These are phyloP conservation scores for Redunca redunca DNA, from an alignment of 2,113 vertebrate genomes.

Conservation along the genomic window DNA sequence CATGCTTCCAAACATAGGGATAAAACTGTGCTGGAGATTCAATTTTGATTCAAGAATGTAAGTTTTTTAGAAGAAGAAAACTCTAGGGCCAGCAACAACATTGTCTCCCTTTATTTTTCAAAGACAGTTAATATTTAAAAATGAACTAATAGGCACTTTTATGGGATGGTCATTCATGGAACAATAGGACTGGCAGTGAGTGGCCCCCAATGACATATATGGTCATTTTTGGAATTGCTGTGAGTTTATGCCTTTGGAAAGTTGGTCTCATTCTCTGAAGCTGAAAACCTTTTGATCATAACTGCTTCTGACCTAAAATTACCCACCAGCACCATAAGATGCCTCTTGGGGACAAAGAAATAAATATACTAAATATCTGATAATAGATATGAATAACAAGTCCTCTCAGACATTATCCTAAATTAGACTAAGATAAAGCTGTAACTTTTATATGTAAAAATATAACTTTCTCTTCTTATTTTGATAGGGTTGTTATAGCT, in stretches of 20 bases:
- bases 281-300: conserved; percentile 32
- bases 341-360: not conserved
- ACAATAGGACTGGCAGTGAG: not conserved
- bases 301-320: conserved; percentile 39
- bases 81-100: not conserved
- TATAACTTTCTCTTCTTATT: not conserved
- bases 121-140: not conserved
- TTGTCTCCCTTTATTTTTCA: not conserved
- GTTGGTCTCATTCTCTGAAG: not conserved
- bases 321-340: not conserved
- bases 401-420: not conserved
- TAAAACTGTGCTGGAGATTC: not conserved
- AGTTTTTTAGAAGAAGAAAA: not conserved
- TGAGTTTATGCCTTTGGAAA: conserved; percentile 18
- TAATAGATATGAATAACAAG: not conserved
- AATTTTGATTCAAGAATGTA: not conserved
- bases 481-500: not conserved
- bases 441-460: not conserved
- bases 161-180: not conserved
- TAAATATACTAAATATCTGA: not conserved
- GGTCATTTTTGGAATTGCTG: not conserved
- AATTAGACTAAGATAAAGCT: not conserved
- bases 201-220: not conserved
- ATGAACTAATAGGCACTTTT: not conserved
- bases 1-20: not conserved